phyloP scores from a whole-genome alignment of 2,888 invertebrate species.

The Drosophila mulleri region DNA sequence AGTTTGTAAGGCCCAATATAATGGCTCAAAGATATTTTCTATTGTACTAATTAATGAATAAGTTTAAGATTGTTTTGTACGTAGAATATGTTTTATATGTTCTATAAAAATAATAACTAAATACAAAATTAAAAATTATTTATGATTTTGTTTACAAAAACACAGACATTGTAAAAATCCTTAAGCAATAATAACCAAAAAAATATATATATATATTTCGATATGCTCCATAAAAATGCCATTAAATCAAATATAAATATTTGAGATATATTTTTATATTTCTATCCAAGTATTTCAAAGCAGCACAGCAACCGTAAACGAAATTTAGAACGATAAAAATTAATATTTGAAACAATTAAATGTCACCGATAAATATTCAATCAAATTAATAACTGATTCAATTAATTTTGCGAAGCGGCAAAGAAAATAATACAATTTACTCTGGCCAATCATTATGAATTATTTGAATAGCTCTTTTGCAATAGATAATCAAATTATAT shows the following conservation, averaged over 20 bases:
- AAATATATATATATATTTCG: neutral
- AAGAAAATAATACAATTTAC: neutral
- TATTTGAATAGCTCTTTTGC: neutral
- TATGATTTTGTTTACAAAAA: neutral
- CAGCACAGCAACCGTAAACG: neutral
- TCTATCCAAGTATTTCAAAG: too few species aligned
- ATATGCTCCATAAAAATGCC: neutral
- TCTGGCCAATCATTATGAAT: neutral
- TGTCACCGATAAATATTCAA: neutral
- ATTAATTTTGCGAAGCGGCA: neutral
- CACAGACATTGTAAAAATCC: neutral
- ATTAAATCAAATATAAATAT: neutral
- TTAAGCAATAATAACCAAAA: neutral
- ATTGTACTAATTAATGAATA: neutral
- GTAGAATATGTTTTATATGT: neutral
- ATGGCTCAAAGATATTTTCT: neutral
- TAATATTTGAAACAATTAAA: neutral
- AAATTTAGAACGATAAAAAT: neutral
- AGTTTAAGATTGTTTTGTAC: neutral
- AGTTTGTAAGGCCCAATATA: too few species aligned
- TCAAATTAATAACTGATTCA: neutral
- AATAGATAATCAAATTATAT: neutral
- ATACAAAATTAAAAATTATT: neutral
- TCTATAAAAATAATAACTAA: neutral
- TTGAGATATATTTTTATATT: neutral